A percentile compares a stretch with the other conserved stretches of the same genome.
These are phyloP conservation scores for Homarus americanus DNA, from an alignment of 1,140 invertebrate genomes.

Conservation along the genomic window DNA sequence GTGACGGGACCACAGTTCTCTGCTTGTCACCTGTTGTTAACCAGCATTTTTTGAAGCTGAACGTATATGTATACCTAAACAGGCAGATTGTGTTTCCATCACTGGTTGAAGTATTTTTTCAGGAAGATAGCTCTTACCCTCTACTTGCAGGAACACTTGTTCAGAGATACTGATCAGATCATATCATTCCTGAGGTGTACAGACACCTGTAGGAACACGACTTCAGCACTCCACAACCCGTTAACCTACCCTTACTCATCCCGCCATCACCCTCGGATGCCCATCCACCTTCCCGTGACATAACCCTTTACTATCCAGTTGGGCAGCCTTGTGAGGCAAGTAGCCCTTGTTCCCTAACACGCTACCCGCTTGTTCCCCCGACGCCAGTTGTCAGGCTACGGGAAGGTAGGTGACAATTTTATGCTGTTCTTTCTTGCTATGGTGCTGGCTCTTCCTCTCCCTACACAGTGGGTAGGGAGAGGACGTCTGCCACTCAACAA, in stretches of 20 bases:
- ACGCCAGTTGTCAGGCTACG: conserved; percentile 37
- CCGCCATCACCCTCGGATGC: not conserved
- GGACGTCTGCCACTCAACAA: not conserved
- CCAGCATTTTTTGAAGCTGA: not conserved
- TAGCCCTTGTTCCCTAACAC: conserved; percentile 37
- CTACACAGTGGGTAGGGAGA: conserved; percentile 1
- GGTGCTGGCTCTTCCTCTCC: not conserved
- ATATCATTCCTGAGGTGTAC: conserved; percentile 2
- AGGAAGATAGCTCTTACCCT: not conserved
- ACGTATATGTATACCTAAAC: not conserved
- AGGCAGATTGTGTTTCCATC: not conserved
- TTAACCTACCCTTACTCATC: not conserved
- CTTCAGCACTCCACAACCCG: not conserved
- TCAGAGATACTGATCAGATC: not conserved
- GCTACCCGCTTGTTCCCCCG: conserved; percentile 48
- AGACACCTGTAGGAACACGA: not conserved
- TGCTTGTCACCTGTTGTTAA: not conserved
- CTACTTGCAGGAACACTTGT: not conserved
- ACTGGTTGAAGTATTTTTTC: not conserved
- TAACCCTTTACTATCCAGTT: not conserved
- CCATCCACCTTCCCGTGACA: not conserved
- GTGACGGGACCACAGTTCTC: not conserved
- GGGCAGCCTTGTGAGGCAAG: conserved; percentile 1
- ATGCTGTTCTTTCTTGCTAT: conserved; percentile 13
- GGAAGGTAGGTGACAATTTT: conserved; percentile 58